phyloP scores from a whole-genome alignment of 2,113 vertebrate genomes.

The Ptychochromis oligacanthus region DNA sequence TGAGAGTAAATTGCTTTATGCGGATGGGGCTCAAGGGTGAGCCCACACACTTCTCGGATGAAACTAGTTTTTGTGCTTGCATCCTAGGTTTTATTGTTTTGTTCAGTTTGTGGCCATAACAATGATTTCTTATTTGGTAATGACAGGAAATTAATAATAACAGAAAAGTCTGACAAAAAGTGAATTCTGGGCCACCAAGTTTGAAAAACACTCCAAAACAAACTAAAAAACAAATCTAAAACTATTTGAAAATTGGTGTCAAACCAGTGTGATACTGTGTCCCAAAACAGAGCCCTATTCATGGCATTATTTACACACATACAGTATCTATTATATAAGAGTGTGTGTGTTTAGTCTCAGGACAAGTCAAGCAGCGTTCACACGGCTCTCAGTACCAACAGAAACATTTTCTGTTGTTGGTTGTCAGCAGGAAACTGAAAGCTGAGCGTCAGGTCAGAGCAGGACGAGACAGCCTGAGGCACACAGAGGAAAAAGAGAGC shows the following conservation, averaged over 20 bases:
- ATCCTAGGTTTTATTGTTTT: neutral
- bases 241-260: too few relatives aligned
- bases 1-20: neutral
- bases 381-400: slow-evolving; percentile 54
- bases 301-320: neutral
- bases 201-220: neutral
- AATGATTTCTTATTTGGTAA: neutral
- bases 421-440: slow-evolving; percentile 46
- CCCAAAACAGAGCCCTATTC: neutral
- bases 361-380: neutral
- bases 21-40: neutral
- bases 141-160: neutral
- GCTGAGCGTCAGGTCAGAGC: slow-evolving; percentile 7
- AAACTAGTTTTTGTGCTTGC: neutral
- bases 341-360: slow-evolving; percentile 1
- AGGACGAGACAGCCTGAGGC: neutral
- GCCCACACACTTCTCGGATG: neutral
- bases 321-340: neutral
- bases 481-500: neutral
- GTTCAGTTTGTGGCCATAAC: accelerated
- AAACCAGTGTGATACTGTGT: neutral
- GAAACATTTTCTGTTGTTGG: slow-evolving; percentile 5
- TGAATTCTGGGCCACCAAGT: neutral
- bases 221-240: too few relatives aligned
- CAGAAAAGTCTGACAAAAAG: neutral